Evolutionary conservation across 2,797 vertebrate genomes (phyloP).

Genomic region (Lophius americanus): DNA sequence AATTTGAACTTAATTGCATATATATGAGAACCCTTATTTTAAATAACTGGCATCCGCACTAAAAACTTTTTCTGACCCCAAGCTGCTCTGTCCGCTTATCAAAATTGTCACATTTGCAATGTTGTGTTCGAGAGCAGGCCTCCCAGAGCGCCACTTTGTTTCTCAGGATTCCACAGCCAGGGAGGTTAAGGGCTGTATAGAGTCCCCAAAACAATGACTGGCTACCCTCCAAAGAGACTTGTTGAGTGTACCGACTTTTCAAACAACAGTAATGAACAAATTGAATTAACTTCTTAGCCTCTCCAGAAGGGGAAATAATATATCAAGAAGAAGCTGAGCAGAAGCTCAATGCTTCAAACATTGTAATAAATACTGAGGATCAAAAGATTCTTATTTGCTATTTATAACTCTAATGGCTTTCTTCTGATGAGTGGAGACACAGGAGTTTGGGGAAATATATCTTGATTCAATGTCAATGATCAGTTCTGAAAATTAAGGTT

Average conservation of each 20-base stretch:
- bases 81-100: slow-evolving; percentile 26
- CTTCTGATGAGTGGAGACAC: not conserved
- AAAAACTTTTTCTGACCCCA: not conserved
- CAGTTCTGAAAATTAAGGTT: not conserved
- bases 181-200: slow-evolving; percentile 30
- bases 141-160: slow-evolving; percentile 38
- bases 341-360: slow-evolving; percentile 34
- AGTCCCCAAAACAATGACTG: slow-evolving; percentile 64
- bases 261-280: slow-evolving; percentile 37
- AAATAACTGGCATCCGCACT: slow-evolving; percentile 4
- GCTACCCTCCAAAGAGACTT: slow-evolving; percentile 57
- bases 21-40: slow-evolving; percentile 39
- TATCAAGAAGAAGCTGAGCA: slow-evolving; percentile 28
- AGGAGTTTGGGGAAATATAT: not conserved
- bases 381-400: not conserved
- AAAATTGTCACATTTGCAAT: slow-evolving; percentile 47
- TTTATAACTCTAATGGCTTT: slow-evolving; percentile 1
- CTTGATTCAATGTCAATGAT: not conserved
- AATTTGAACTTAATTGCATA: slow-evolving; percentile 18
- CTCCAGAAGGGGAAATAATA: slow-evolving; percentile 40
- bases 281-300: slow-evolving; percentile 55
- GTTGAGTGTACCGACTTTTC: slow-evolving; percentile 52
- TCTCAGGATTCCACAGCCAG: slow-evolving; percentile 29
- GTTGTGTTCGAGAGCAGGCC: slow-evolving; percentile 16
- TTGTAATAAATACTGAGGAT: slow-evolving; percentile 1